phyloP scores from a whole-genome alignment of 2,113 vertebrate genomes.

The Canis aureus region DNA sequence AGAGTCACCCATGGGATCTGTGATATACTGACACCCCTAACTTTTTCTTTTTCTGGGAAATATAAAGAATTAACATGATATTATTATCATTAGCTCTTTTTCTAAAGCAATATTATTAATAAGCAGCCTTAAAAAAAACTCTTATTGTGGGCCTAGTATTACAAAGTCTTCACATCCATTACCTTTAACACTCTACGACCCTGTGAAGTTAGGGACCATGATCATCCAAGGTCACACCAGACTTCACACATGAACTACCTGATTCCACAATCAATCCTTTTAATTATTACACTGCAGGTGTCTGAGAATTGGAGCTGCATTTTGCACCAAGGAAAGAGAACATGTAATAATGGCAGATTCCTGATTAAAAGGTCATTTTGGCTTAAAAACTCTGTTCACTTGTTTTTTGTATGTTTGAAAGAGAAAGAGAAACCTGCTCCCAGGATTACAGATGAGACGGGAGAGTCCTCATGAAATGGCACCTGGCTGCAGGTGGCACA shows the following conservation, averaged over 20 bases:
- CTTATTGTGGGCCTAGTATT: neutral
- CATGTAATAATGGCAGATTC: neutral
- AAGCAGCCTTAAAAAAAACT: neutral
- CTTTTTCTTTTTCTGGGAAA: slow-evolving; percentile 10
- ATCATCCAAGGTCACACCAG: neutral
- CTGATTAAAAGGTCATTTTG: neutral
- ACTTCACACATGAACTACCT: neutral
- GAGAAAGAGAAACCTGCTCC: neutral
- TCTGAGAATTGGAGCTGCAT: neutral
- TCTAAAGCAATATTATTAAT: slow-evolving; percentile 28
- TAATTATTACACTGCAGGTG: neutral
- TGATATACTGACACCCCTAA: neutral
- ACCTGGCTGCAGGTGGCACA: accelerated
- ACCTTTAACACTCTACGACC: neutral
- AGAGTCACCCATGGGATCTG: neutral
- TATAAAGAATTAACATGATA: neutral
- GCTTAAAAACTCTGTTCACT: neutral
- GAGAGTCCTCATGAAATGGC: neutral
- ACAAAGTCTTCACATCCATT: neutral
- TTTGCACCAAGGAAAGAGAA: neutral
- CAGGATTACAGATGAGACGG: neutral
- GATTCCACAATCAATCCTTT: neutral
- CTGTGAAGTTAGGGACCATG: neutral
- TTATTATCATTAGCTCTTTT: slow-evolving; percentile 11
- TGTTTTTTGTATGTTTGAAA: slow-evolving; percentile 16